These are phyloP conservation scores for Solenodon paradoxus DNA, from an alignment of 2,113 vertebrate species.

Conservation along the genomic window DNA sequence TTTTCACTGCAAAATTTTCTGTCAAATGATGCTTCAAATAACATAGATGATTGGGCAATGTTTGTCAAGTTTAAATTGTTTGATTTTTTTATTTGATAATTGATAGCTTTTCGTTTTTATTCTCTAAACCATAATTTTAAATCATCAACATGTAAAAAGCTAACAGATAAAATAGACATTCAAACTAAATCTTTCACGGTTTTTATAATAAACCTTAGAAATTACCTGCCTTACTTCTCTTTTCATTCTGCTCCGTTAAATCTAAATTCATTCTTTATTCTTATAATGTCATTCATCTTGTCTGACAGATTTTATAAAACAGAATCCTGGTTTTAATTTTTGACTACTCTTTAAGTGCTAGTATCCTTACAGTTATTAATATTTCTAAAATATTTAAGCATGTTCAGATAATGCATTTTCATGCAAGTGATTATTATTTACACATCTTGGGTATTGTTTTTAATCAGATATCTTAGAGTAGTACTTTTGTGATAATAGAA, in stretches of 20 bases:
- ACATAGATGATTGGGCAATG: background rate
- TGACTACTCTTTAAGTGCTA: background rate
- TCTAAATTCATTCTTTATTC: conserved; percentile 42
- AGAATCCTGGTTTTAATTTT: background rate
- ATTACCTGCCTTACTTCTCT: conserved; percentile 43
- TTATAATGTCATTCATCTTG: conserved; percentile 16
- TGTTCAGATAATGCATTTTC: background rate
- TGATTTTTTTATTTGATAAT: conserved; percentile 1
- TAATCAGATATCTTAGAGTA: background rate
- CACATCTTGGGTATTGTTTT: background rate
- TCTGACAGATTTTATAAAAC: conserved; percentile 39
- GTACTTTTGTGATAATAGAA: background rate
- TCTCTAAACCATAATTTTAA: conserved; percentile 37
- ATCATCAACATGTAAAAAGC: conserved; percentile 51
- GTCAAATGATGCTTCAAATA: background rate
- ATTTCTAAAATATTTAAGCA: background rate
- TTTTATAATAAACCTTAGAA: conserved; percentile 50
- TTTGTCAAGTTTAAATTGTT: background rate
- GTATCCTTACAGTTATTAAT: background rate
- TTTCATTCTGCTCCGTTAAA: conserved; percentile 49
- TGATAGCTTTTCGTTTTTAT: conserved; percentile 37
- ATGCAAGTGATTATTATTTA: background rate
- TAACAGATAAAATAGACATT: conserved; percentile 47
- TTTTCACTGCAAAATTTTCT: background rate
- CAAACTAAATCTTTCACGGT: conserved; percentile 21